phyloP scores from a whole-genome alignment of 2,113 vertebrate species.

The Ceyx cyanopectus region DNA sequence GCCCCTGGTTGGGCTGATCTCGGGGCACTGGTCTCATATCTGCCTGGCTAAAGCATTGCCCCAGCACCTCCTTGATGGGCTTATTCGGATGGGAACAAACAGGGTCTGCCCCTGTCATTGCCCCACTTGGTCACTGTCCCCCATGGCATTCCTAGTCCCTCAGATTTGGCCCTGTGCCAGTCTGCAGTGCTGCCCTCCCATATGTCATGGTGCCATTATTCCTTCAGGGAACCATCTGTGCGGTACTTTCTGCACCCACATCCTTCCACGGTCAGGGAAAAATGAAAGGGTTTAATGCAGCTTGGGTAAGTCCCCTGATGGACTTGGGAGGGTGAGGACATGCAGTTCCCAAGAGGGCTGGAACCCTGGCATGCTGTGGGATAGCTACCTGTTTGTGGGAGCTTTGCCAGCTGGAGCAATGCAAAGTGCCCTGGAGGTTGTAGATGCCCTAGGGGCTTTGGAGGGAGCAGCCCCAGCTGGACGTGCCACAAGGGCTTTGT shows the following conservation, averaged over 20 bases:
- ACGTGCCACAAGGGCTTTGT: neutral
- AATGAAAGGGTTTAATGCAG: neutral
- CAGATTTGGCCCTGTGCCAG: fast-evolving
- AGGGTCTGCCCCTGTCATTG: neutral
- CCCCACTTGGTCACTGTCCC: neutral
- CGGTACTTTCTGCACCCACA: neutral
- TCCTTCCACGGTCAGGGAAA: neutral
- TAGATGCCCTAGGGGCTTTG: neutral
- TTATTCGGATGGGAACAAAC: neutral
- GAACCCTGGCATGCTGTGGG: fast-evolving
- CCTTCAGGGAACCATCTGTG: neutral
- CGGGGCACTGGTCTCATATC: neutral
- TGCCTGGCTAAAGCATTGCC: neutral
- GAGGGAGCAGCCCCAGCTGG: neutral
- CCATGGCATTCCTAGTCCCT: neutral
- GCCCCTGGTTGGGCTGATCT: neutral
- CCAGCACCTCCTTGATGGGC: neutral
- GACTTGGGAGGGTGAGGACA: neutral
- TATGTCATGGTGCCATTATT: fast-evolving
- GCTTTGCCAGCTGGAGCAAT: neutral
- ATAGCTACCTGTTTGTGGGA: fast-evolving
- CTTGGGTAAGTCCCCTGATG: neutral
- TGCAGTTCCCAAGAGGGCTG: fast-evolving
- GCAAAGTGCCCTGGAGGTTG: neutral
- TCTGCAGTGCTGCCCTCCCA: fast-evolving